Evolutionary conservation across 2,113 vertebrate species (phyloP).

Genomic region (Lophura nycthemera): DNA sequence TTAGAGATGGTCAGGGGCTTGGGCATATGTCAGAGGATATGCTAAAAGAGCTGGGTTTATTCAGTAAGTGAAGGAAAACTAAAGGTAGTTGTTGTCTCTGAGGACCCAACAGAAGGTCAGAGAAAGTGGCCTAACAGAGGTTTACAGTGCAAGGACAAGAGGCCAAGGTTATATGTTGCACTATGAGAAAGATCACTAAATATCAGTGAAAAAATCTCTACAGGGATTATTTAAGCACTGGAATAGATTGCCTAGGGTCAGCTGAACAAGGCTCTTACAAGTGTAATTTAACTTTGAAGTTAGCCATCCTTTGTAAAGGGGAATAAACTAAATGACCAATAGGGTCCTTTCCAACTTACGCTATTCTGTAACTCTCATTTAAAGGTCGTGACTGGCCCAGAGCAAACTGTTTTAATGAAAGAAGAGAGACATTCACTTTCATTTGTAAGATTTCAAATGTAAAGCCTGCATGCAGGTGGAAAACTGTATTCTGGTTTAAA

Average conservation of each 20-base stretch:
- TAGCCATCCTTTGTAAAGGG: neutral
- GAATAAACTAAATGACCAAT: slow-evolving; percentile 8
- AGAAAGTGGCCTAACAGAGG: neutral
- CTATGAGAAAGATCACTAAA: neutral
- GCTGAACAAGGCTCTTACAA: neutral
- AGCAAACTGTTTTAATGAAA: slow-evolving; percentile 10
- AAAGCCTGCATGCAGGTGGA: neutral
- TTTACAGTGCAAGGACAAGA: neutral
- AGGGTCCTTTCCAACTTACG: neutral
- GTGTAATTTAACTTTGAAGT: slow-evolving; percentile 17
- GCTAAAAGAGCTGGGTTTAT: neutral
- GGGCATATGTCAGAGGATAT: neutral
- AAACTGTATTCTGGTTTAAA: neutral
- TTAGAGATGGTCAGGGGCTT: neutral
- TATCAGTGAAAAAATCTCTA: neutral
- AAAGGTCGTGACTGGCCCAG: neutral
- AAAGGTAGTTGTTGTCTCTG: neutral
- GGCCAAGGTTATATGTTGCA: neutral
- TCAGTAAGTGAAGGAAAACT: neutral
- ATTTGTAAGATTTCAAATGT: neutral
- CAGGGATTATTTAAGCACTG: slow-evolving; percentile 4
- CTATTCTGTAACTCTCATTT: slow-evolving; percentile 25
- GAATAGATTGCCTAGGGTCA: neutral
- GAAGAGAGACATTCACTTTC: neutral
- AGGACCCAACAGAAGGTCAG: neutral